Conservation (phyloP, 1,140 invertebrate genomes). For the Bathynomus jamesi region DNA sequence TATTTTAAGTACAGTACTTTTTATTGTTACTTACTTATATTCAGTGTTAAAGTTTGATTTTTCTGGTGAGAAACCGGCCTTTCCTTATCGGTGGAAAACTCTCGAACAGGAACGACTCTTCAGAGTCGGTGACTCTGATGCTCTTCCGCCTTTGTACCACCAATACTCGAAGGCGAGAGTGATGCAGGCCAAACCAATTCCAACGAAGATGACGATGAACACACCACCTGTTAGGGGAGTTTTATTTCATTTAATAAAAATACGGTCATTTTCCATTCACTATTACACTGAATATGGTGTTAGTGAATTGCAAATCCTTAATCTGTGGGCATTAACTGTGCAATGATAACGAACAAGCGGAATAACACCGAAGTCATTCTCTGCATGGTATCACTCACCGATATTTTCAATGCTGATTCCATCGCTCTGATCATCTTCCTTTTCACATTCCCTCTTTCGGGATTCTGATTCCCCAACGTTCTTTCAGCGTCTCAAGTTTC, state of each 20-base stretch:
- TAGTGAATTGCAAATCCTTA: too few species aligned
- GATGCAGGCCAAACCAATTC: conserved; percentile 80
- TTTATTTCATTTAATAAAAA: too few species aligned
- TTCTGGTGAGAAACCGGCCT: not conserved
- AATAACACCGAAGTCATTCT: not conserved
- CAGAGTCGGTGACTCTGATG: conserved; percentile 22
- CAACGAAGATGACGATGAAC: conserved; percentile 92
- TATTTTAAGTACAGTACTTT: too few species aligned
- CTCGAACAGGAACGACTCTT: conserved; percentile 23
- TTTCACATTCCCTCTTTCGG: conserved; percentile 68
- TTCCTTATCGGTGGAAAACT: not conserved
- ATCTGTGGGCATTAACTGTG: too few species aligned
- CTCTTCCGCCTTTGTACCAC: conserved; percentile 60
- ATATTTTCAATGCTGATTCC: conserved; percentile 97
- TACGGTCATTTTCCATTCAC: too few species aligned
- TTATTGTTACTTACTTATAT: conserved; percentile 38
- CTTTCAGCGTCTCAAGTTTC: conserved; percentile 83
- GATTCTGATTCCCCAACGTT: conserved; percentile 89
- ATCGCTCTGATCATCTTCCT: conserved; percentile 82
- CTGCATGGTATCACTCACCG: too few species aligned
- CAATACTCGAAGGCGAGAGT: conserved; percentile 91
- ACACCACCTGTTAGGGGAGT: conserved; percentile 74
- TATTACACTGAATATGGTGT: too few species aligned
- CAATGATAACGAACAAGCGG: too few species aligned
- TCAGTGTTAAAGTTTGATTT: conserved; percentile 21